These are phyloP conservation scores for Nyctalus aviator DNA, from an alignment of 2,797 vertebrate species.

Conservation along the genomic window DNA sequence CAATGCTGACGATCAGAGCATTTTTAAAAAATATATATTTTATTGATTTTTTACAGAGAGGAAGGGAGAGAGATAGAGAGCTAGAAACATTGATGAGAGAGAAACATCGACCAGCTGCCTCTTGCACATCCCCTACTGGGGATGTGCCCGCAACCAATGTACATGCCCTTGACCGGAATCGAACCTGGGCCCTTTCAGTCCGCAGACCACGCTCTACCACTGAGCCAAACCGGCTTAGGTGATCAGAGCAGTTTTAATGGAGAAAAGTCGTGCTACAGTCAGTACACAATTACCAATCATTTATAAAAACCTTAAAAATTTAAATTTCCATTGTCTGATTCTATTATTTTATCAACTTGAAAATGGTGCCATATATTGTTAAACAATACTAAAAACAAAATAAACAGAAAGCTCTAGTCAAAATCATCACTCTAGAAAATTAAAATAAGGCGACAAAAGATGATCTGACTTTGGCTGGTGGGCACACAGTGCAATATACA, in stretches of 20 bases:
- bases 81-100: too few relatives aligned
- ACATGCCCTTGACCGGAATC: too few relatives aligned
- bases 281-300: conserved; percentile 3
- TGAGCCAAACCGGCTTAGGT: too few relatives aligned
- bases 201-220: too few relatives aligned
- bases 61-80: too few relatives aligned
- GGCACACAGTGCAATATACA: background rate
- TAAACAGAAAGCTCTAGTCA: background rate
- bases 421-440: conserved; percentile 33
- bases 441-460: background rate
- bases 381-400: conserved; percentile 48
- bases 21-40: too few relatives aligned
- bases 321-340: conserved; percentile 22
- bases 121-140: too few relatives aligned
- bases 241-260: background rate
- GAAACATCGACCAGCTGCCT: too few relatives aligned
- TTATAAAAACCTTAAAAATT: conserved; percentile 32
- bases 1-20: background rate
- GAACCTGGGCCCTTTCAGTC: too few relatives aligned
- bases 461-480: background rate
- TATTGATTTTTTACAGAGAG: too few relatives aligned
- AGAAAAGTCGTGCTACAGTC: background rate
- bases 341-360: conserved; percentile 36
- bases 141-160: too few relatives aligned
- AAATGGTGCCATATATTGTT: background rate